Evolutionary conservation across 2,113 vertebrate genomes (phyloP), one percentile per base, ranked within the genome.

Genomic region (Capreolus pygargus): DNA sequence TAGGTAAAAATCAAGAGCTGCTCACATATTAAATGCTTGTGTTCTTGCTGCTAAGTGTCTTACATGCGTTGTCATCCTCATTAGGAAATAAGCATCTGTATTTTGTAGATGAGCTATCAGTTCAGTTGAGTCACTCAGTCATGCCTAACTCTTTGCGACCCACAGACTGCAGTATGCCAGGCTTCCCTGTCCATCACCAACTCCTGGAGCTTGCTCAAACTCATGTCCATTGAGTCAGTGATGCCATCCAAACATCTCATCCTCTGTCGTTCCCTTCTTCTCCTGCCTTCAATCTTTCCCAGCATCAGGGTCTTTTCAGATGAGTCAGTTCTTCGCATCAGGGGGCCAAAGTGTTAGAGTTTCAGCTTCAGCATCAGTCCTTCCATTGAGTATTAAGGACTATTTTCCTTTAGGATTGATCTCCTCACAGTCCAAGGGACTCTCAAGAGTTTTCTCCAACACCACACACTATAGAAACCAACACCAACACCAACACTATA

Each of bases 61-160:
- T 36, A 15, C 2, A 7, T 10, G 1, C 1, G 3, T 50, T 36
- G 39, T 45, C 33, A 1, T 30, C 17, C 3, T 57, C 23, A 19
- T 15, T 50, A 13, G 54, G 61, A 39, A 50, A 39, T 1, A 57
- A 27, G 3, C 12, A 33, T 12, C n/a, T 64, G 54, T 3, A 12
- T 82, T 91, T 79, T 88, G 55, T 78, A 54, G 33, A 64, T 54
- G 91, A 54, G n/a, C 17, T 74, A 25, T 74, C 67, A 74, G 36
- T 74, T 39, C n/a, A 23, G n/a, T 70, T 74, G 10, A 74, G 67
- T 39, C 0, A 0, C 19, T 74, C 10, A 39, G 36, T 39, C 1
- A 0, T 74, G 36, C 25, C 23, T 0, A 11, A 39, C 21, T 74
- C 11, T 70, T 70, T 74, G 67, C 23, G n/a, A 74, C 11, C 67